phyloP scores from a whole-genome alignment of 2,888 invertebrate genomes.

The Eupithecia subumbrata region DNA sequence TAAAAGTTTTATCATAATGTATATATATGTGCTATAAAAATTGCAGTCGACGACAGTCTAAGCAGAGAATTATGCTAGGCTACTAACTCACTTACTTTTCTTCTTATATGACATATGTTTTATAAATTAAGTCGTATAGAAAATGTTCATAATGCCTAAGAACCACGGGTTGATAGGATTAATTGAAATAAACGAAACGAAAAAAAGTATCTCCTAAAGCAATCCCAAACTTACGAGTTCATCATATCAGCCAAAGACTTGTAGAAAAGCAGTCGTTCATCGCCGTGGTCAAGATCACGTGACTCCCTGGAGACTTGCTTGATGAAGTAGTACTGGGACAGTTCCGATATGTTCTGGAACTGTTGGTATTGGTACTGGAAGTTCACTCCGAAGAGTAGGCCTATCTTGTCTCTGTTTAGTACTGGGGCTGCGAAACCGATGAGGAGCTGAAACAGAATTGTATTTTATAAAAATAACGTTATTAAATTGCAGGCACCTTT shows the following conservation, averaged over 20 bases:
- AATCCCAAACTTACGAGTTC: conserved; percentile 22
- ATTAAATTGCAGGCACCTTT: neutral
- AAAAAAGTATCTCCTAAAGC: neutral
- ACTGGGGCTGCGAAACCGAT: conserved; percentile 85
- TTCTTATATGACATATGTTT: too few relatives aligned
- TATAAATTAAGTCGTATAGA: too few relatives aligned
- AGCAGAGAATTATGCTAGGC: too few relatives aligned
- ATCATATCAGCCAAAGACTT: conserved; percentile 41
- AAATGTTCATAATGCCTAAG: too few relatives aligned
- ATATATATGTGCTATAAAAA: too few relatives aligned
- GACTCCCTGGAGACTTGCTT: conserved; percentile 67
- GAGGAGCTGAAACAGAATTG: conserved; percentile 75
- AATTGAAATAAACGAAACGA: too few relatives aligned
- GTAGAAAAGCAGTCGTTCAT: conserved; percentile 71
- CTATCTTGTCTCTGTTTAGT: conserved; percentile 77
- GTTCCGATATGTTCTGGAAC: conserved; percentile 77
- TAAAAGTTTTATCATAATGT: too few relatives aligned
- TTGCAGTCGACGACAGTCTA: too few relatives aligned
- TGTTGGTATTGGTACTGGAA: conserved; percentile 86
- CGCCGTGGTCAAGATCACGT: conserved; percentile 55
- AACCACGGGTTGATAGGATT: too few relatives aligned
- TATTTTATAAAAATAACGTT: neutral
- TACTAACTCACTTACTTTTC: too few relatives aligned
- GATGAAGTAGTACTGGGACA: conserved; percentile 77
- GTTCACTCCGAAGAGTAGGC: conserved; percentile 83